Evolutionary conservation across 2,888 invertebrate genomes (phyloP).

Genomic region (Drosophila trichaetosa): DNA sequence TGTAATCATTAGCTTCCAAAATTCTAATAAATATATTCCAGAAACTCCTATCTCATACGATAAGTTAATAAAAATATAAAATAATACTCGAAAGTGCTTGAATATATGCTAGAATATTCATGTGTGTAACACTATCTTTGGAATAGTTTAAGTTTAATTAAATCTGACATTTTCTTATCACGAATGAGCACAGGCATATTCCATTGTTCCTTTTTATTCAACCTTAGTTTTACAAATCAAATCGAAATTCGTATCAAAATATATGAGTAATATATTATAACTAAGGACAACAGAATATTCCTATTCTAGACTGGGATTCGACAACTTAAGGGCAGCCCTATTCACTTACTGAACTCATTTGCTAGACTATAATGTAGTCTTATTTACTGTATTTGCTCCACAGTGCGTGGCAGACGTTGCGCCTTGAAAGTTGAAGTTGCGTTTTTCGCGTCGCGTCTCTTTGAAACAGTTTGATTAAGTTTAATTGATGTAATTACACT

Average conservation of each 20-base stretch:
- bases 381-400: constrained; percentile 7
- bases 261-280: not conserved
- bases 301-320: not conserved
- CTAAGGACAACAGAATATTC: not conserved
- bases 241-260: not conserved
- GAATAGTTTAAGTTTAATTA: not conserved
- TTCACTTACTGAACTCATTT: not conserved
- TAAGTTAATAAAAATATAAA: not conserved
- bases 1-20: not conserved
- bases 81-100: not conserved
- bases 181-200: not conserved
- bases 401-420: constrained; percentile 36
- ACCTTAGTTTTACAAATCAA: not conserved
- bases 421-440: constrained; percentile 57
- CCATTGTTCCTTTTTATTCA: not conserved
- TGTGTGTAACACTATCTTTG: not conserved
- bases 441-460: constrained; percentile 63
- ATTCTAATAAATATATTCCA: not conserved
- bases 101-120: not conserved
- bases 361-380: not conserved
- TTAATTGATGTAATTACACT: constrained; percentile 81
- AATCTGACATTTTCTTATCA: not conserved
- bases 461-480: constrained; percentile 81
- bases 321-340: not conserved
- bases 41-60: not conserved